Evolutionary conservation across 2,113 vertebrate genomes (phyloP).

Genomic region (Istiophorus platypterus): DNA sequence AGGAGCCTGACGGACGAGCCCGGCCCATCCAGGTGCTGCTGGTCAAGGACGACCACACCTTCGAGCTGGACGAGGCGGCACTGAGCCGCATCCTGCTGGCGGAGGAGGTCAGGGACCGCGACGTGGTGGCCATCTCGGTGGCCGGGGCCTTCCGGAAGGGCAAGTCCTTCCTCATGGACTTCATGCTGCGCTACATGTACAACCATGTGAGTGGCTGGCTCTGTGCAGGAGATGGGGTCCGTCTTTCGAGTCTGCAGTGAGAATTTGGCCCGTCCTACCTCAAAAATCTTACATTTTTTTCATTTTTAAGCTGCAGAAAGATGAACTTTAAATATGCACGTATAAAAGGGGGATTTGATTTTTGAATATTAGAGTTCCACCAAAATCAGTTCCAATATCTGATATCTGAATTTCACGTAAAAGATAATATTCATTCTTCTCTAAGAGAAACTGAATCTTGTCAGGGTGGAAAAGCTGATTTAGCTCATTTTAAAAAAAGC

Average conservation of each 20-base stretch:
- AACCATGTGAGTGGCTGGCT: constrained; percentile 86
- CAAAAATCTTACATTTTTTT: too few relatives aligned
- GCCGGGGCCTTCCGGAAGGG: constrained; percentile 98
- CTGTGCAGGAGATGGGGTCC: background rate
- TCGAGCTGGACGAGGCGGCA: constrained; percentile 94
- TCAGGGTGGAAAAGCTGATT: background rate
- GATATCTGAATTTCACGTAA: background rate
- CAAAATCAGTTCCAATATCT: too few relatives aligned
- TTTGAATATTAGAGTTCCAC: too few relatives aligned
- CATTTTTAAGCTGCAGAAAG: too few relatives aligned
- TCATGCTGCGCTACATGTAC: constrained; percentile 99
- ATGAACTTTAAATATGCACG: background rate
- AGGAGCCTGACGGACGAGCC: constrained; percentile 92
- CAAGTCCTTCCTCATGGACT: constrained; percentile 99
- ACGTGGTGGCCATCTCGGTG: constrained; percentile 96
- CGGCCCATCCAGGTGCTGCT: constrained; percentile 95
- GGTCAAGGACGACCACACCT: constrained; percentile 97
- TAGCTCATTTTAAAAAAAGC: background rate
- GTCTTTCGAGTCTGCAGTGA: too few relatives aligned
- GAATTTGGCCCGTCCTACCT: too few relatives aligned
- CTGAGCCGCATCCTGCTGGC: constrained; percentile 94
- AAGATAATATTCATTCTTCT: too few relatives aligned
- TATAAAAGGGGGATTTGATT: background rate
- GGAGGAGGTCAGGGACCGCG: constrained; percentile 92
- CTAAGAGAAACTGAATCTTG: too few relatives aligned